Percentiles rank a stretch among this genome's conserved stretches.
Evolutionary conservation across 1,140 invertebrate species (phyloP).

Genomic region (Lanistes nyassanus): DNA sequence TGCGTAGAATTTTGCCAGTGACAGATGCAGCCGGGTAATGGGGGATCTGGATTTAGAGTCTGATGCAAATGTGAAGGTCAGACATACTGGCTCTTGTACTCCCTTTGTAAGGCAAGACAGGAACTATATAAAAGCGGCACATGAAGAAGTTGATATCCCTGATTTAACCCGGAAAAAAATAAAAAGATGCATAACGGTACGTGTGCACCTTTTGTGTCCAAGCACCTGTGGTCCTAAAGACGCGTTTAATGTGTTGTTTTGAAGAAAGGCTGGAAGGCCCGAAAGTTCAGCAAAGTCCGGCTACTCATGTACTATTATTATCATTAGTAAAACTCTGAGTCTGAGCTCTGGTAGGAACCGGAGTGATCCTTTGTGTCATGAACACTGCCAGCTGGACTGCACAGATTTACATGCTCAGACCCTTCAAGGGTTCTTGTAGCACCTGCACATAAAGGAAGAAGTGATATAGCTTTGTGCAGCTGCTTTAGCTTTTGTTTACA

Average conservation of each 20-base stretch:
- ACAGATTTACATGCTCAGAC: slow-evolving; percentile 29
- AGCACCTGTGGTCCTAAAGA: slow-evolving; percentile 27
- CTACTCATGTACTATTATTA: background rate
- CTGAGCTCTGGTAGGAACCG: slow-evolving; percentile 63
- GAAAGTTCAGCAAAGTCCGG: too few species aligned
- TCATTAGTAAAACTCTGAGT: slow-evolving; percentile 64
- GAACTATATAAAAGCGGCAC: too few species aligned
- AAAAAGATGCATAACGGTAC: background rate
- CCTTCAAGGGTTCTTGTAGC: slow-evolving; percentile 39
- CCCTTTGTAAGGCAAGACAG: too few species aligned
- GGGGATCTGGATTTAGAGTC: too few species aligned
- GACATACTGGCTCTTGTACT: too few species aligned
- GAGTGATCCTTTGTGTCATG: slow-evolving; percentile 54
- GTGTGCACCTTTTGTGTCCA: background rate
- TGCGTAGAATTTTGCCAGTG: too few species aligned
- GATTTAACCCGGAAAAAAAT: background rate
- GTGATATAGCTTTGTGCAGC: too few species aligned
- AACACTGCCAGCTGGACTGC: slow-evolving; percentile 42
- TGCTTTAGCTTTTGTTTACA: background rate
- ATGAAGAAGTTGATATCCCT: background rate
- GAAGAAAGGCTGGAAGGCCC: slow-evolving; percentile 28
- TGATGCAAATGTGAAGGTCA: too few species aligned
- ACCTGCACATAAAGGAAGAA: slow-evolving; percentile 35
- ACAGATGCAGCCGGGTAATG: too few species aligned
- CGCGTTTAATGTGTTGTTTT: slow-evolving; percentile 23